Evolutionary conservation across 2,797 vertebrate species (phyloP).

Genomic region (Coilia nasus): DNA sequence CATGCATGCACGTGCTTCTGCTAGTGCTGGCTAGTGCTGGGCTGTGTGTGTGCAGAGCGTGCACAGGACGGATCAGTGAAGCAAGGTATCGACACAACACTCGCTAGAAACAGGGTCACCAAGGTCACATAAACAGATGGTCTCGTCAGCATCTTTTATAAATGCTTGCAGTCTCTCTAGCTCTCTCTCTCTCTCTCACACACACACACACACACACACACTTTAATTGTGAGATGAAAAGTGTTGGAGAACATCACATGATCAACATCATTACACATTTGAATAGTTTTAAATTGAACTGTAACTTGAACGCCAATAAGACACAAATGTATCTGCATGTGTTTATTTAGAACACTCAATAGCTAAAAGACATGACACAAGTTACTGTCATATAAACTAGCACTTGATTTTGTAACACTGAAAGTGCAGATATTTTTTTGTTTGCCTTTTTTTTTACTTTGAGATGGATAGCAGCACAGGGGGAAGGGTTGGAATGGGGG

Average conservation of each 20-base stretch:
- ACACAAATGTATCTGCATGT: slow-evolving; percentile 13
- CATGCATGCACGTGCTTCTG: background rate
- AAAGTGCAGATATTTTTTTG: background rate
- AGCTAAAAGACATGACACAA: slow-evolving; percentile 20
- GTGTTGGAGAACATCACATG: background rate
- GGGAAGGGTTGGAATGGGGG: background rate
- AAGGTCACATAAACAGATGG: background rate
- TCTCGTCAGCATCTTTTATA: background rate
- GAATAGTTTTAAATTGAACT: background rate
- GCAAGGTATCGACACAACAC: too few species aligned
- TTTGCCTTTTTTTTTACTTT: slow-evolving; percentile 13
- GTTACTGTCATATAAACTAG: slow-evolving; percentile 15
- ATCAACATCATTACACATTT: background rate
- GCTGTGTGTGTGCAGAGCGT: too few species aligned
- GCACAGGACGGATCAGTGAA: too few species aligned
- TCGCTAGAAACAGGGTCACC: background rate
- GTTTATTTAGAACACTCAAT: slow-evolving; percentile 22
- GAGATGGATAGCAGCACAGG: slow-evolving; percentile 11
- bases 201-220: background rate
- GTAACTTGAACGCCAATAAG: background rate
- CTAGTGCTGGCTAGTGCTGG: too few species aligned
- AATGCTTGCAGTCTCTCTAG: background rate
- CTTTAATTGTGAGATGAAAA: background rate
- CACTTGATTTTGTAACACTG: slow-evolving; percentile 21
- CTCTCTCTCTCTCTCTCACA: background rate